A percentile compares a stretch with the other conserved stretches of the same genome.
Evolutionary conservation across 1,140 invertebrate genomes (phyloP).

Genomic region (Pemphigus obesinymphae): DNA sequence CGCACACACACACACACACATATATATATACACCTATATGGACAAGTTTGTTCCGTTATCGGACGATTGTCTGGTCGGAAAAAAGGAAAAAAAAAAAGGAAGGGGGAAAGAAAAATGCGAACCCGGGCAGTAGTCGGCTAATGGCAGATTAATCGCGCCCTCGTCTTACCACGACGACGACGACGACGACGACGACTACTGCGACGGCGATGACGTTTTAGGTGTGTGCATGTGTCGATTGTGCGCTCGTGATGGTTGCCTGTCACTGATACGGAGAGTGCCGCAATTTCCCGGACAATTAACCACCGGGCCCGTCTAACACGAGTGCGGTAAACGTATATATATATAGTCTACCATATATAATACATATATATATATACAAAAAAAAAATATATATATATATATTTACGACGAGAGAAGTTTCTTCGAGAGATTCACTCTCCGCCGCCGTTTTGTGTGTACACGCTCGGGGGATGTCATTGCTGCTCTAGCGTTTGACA

Average conservation of each 20-base stretch:
- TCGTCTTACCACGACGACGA: not conserved
- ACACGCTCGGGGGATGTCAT: not conserved
- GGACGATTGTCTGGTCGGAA: no score
- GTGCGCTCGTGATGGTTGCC: constrained; percentile 12
- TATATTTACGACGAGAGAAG: not conserved
- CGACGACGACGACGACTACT: not conserved
- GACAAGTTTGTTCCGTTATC: no score
- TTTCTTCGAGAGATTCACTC: constrained; percentile 23
- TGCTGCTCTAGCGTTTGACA: not conserved
- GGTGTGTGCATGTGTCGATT: not conserved
- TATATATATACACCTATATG: no score
- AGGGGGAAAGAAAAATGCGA: not conserved
- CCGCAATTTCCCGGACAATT: constrained; percentile 39
- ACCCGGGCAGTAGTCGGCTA: not conserved
- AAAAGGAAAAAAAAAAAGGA: no score
- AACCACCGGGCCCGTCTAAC: constrained; percentile 35
- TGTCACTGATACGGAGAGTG: constrained; percentile 35
- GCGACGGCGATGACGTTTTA: not conserved
- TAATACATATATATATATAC: not conserved
- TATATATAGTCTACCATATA: no score
- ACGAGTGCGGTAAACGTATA: not conserved
- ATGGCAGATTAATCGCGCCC: constrained; percentile 35
- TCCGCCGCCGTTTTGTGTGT: not conserved
- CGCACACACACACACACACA: no score
- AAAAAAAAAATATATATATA: not conserved